Percentiles rank a stretch among this genome's conserved stretches.
Evolutionary conservation across 37 sponge, comb jelly and placozoan genomes (phyloP).

Genomic region (Bolinopsis microptera): DNA sequence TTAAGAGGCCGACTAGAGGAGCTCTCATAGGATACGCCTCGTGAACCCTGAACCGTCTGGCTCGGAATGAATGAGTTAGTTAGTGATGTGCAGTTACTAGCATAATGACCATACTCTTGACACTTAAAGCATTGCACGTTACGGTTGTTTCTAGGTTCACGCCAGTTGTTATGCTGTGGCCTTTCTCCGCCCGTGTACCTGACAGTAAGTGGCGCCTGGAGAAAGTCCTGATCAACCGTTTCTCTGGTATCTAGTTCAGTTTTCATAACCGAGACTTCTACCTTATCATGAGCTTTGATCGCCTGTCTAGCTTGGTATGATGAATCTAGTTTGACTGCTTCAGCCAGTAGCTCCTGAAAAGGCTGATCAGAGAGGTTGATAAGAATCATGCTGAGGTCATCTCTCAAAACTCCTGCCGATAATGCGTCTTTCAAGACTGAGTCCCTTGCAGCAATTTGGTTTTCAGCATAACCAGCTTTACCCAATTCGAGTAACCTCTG

Average conservation of each 20-base stretch:
- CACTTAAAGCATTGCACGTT: neutral
- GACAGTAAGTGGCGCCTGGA: no score
- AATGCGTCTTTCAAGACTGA: slow-evolving; percentile 24
- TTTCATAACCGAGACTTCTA: slow-evolving; percentile 16
- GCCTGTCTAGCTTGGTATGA: neutral
- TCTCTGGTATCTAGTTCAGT: neutral
- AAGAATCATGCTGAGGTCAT: neutral
- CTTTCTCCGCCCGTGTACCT: no score
- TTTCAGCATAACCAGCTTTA: neutral
- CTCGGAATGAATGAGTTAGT: no score
- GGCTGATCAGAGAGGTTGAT: neutral
- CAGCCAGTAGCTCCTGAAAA: slow-evolving; percentile 3
- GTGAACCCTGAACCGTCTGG: neutral
- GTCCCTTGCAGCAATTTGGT: neutral
- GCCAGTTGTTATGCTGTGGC: no score
- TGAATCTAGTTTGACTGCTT: slow-evolving; percentile 2
- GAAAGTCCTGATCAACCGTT: neutral
- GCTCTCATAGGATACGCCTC: neutral
- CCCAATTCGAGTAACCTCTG: neutral
- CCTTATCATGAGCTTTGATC: neutral
- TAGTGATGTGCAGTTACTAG: neutral
- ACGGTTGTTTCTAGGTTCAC: neutral
- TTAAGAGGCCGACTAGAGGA: neutral
- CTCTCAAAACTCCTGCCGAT: neutral
- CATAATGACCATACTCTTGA: neutral